phyloP scores from a whole-genome alignment of 2,888 invertebrate species.

The Gandaritis pyraliata region DNA sequence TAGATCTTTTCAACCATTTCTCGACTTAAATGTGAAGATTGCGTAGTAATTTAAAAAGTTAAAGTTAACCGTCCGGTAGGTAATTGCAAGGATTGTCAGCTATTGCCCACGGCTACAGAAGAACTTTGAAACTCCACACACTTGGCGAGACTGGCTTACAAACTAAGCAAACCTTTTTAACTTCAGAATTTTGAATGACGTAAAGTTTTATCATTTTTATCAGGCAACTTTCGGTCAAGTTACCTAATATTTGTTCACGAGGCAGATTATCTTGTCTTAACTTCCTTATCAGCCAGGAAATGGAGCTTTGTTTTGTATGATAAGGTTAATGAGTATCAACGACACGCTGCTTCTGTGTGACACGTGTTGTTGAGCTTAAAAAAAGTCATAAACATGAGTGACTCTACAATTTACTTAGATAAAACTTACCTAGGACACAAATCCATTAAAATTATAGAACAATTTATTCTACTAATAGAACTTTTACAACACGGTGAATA shows the following conservation, averaged over 20 bases:
- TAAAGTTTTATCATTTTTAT: conserved; percentile 16
- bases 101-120: conserved; percentile 20
- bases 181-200: no score
- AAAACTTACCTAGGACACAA: no score
- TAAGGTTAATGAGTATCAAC: conserved; percentile 42
- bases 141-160: no score
- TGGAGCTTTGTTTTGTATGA: conserved; percentile 43
- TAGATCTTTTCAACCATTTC: conserved; percentile 16
- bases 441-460: no score
- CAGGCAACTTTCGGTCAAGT: conserved; percentile 31
- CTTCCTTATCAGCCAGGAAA: conserved; percentile 37
- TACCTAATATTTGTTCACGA: conserved; percentile 38
- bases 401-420: not conserved
- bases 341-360: conserved; percentile 35
- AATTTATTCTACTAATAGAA: no score
- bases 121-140: conserved; percentile 1
- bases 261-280: conserved; percentile 36
- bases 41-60: conserved; percentile 22
- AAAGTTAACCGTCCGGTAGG: conserved; percentile 10
- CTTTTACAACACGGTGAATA: no score
- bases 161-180: no score
- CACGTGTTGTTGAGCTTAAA: conserved; percentile 28
- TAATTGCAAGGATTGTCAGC: conserved; percentile 23
- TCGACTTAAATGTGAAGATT: conserved; percentile 20
- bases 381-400: not conserved